Percentiles rank a stretch among this genome's conserved stretches.
Evolutionary conservation across 2,113 vertebrate genomes (phyloP).

Genomic region (Cheilinus undulatus): DNA sequence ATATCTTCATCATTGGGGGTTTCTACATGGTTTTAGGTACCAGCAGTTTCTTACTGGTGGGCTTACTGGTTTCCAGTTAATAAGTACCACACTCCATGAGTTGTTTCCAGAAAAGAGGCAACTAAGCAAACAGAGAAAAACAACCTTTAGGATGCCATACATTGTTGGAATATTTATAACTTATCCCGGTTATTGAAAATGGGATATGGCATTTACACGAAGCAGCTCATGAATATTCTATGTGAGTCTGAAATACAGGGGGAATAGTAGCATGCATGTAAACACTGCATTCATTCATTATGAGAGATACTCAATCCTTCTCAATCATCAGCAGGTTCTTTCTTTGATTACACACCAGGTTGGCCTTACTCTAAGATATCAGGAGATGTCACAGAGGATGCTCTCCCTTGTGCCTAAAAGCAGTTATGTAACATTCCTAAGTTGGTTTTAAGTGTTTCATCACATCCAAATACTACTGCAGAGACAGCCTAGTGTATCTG

Average conservation of each 20-base stretch:
- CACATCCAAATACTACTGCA: background rate
- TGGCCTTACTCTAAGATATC: too few relatives aligned
- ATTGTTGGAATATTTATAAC: slow-evolving; percentile 41
- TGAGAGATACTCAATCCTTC: slow-evolving; percentile 10
- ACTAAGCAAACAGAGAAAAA: slow-evolving; percentile 13
- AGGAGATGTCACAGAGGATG: background rate
- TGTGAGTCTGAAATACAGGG: slow-evolving; percentile 31
- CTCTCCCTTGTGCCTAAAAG: background rate
- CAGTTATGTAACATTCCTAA: background rate
- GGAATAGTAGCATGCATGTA: slow-evolving; percentile 14
- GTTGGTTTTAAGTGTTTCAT: background rate
- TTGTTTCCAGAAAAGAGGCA: slow-evolving; percentile 4
- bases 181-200: slow-evolving; percentile 23
- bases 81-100: background rate
- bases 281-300: slow-evolving; percentile 45
- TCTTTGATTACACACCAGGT: too few relatives aligned
- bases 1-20: background rate
- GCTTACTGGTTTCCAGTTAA: background rate
- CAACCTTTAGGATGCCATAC: slow-evolving; percentile 17
- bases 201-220: slow-evolving; percentile 46
- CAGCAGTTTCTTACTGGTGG: background rate
- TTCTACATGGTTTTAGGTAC: background rate
- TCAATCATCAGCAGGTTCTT: slow-evolving; percentile 1
- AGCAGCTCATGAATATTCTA: slow-evolving; percentile 42
- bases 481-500: background rate